phyloP scores from a whole-genome alignment of 1,140 invertebrate genomes.

The Portunus trituberculatus region DNA sequence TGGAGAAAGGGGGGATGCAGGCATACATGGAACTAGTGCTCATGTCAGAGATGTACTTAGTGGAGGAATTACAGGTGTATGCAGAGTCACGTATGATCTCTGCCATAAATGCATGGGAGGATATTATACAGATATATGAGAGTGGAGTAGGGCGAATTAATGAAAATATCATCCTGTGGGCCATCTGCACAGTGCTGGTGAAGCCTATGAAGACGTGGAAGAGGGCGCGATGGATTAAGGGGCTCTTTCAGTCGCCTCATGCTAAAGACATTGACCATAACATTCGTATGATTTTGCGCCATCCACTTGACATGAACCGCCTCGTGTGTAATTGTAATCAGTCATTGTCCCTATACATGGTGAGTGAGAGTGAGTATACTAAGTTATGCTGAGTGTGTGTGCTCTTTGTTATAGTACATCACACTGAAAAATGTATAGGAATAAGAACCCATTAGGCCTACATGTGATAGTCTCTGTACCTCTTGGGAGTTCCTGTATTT shows the following conservation, averaged over 20 bases:
- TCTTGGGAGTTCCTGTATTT: no score
- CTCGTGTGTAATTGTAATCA: conserved; percentile 64
- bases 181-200: conserved; percentile 35
- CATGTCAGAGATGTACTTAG: conserved; percentile 67
- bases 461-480: no score
- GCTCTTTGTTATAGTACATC: no score
- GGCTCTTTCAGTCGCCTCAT: conserved; percentile 59
- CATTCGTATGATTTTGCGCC: conserved; percentile 66
- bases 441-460: no score
- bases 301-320: conserved; percentile 65
- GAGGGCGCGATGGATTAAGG: conserved; percentile 63
- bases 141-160: conserved; percentile 62
- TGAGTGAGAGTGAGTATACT: conserved; percentile 62
- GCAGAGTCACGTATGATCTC: conserved; percentile 44
- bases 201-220: conserved; percentile 72
- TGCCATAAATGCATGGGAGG: conserved; percentile 40
- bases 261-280: conserved; percentile 64
- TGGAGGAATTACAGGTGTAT: conserved; percentile 47
- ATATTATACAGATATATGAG: conserved; percentile 56
- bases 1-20: conserved; percentile 32
- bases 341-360: conserved; percentile 59
- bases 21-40: conserved; percentile 60
- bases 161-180: conserved; percentile 61
- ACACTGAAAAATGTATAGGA: no score
- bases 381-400: conserved; percentile 50